Base-by-base conservation (phyloP, 2,113 vertebrate species). In the Aegotheles bennettii region DNA sequence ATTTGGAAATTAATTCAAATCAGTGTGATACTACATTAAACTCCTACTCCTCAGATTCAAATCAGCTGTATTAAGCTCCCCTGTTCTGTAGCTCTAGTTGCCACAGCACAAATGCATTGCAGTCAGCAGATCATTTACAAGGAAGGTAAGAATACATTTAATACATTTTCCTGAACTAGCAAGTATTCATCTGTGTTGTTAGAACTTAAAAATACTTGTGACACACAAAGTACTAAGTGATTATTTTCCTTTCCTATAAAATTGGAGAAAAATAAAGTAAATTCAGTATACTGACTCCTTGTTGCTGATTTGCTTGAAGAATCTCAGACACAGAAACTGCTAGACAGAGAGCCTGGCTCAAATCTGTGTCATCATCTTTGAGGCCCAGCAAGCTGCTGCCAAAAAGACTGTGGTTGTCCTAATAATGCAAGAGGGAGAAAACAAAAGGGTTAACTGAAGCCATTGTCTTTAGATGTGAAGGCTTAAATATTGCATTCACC, bases 401-500 rank as follows among this genome's bases (percentile, higher is more conserved):
- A 97, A 99, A 99, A 47, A 99, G 98, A 95, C 98, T 99, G 95
- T 99, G 99, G 97, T 99, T 99, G 97, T 99, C 99, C 99, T 99
- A 80, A 84, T 12, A 84, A 36, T 42, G 47, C 54, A 74, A 95
- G 36, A 95, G 48, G 14, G 24, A 13, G 67, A 42, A 61, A 73
- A 71, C 19, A 47, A 67, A 47, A 82, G 42, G 11, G n/a, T 83
- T 82, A 94, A 67, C 11, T 59, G 38, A 85, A 90, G n/a, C 23
- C 43, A 63, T 16, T 65, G 23, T 53, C 35, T 71, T 89, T 26
- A 50, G 26, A n/a, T 25, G 25, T n/a, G n/a, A 36, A 76, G 53
- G 21, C 40, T 89, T 65, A 45, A 87, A 89, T 86, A 77, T 16
- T n/a, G 29, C 7, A 70, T 35, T 29, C 11, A 20, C 10, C 7